Percentiles rank a stretch among this genome's conserved stretches.
Evolutionary conservation across 2,888 invertebrate genomes (phyloP).

Genomic region (Beris chalybata): DNA sequence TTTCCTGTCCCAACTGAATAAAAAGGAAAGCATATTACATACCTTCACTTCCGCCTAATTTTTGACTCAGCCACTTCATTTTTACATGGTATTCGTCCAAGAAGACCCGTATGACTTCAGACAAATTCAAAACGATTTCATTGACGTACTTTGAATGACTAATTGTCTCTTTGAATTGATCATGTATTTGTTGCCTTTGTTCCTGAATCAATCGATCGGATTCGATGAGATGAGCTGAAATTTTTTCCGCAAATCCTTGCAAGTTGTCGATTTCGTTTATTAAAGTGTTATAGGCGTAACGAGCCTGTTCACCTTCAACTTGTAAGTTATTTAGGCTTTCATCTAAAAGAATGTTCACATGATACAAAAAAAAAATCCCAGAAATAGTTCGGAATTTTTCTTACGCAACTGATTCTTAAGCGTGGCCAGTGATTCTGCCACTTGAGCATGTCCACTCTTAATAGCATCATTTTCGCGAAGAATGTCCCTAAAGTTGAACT

Average conservation of each 20-base stretch:
- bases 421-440: constrained; percentile 58
- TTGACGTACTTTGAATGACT: constrained; percentile 60
- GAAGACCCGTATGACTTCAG: constrained; percentile 19
- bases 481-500: constrained; percentile 59
- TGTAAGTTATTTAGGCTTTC: constrained; percentile 48
- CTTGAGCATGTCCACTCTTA: constrained; percentile 60
- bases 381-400: neutral
- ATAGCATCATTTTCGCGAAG: constrained; percentile 64
- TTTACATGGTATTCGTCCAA: constrained; percentile 24
- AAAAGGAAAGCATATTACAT: neutral
- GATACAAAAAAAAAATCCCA: neutral
- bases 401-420: constrained; percentile 59
- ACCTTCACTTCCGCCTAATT: constrained; percentile 32
- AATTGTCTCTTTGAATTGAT: constrained; percentile 58
- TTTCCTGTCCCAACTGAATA: no score
- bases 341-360: constrained; percentile 44
- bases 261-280: constrained; percentile 60
- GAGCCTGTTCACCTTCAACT: constrained; percentile 57
- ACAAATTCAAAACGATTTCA: constrained; percentile 55
- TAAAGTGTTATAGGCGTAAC: constrained; percentile 60
- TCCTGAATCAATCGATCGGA: constrained; percentile 19
- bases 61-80: constrained; percentile 21
- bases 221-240: constrained; percentile 42
- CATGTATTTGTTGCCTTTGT: constrained; percentile 57
- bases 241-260: constrained; percentile 57